These are phyloP conservation scores for Teleiodes luculella DNA, from an alignment of 2,888 invertebrate species.

Conservation along the genomic window DNA sequence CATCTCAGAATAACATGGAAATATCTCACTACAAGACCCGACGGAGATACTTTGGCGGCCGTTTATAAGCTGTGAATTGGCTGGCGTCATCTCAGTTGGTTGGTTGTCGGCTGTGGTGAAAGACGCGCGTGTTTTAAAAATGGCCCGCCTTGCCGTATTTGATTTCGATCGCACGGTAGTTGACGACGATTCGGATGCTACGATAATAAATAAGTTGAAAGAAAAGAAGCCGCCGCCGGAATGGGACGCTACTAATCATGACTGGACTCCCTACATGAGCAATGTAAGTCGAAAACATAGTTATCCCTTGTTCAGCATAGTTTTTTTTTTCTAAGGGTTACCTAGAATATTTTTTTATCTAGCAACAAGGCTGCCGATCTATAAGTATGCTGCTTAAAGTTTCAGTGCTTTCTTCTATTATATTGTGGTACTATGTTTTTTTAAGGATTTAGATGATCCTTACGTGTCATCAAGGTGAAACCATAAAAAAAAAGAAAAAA, in stretches of 20 bases:
- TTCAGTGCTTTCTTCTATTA: too few species aligned
- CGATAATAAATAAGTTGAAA: slow-evolving; percentile 59
- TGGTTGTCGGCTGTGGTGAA: not conserved
- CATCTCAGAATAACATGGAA: slow-evolving; percentile 24
- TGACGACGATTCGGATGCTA: slow-evolving; percentile 65
- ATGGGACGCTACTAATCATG: slow-evolving; percentile 55
- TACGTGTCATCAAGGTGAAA: too few species aligned
- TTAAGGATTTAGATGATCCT: too few species aligned
- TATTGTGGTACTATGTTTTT: too few species aligned
- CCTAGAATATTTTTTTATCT: too few species aligned
- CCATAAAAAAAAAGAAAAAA: too few species aligned
- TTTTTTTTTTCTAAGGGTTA: too few species aligned
- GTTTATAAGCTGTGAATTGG: slow-evolving; percentile 5
- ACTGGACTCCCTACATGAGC: slow-evolving; percentile 74
- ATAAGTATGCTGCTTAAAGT: too few species aligned
- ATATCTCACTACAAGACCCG: slow-evolving; percentile 28
- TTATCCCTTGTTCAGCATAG: too few species aligned
- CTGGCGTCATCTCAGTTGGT: slow-evolving; percentile 1
- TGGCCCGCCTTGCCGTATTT: slow-evolving; percentile 63
- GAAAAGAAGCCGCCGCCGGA: slow-evolving; percentile 65
- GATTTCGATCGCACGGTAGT: slow-evolving; percentile 72
- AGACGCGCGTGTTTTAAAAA: slow-evolving; percentile 43
- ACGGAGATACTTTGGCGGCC: slow-evolving; percentile 4
- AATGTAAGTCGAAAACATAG: slow-evolving; percentile 69
- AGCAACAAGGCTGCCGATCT: too few species aligned